Evolutionary conservation across 2,113 vertebrate genomes (phyloP).

Genomic region (Euleptes europaea): DNA sequence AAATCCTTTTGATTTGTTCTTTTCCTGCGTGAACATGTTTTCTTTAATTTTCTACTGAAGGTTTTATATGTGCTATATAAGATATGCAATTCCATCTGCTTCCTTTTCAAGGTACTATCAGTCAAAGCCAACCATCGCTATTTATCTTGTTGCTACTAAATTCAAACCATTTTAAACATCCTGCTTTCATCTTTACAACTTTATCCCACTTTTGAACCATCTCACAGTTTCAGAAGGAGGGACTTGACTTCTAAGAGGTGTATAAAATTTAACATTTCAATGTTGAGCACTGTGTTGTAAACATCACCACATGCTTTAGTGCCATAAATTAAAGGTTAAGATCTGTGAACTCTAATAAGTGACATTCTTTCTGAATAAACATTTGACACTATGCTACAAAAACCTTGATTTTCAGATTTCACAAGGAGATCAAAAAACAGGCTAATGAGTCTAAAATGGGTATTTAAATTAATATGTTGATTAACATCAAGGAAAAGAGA

Average conservation of each 20-base stretch:
- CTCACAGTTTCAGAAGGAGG: slow-evolving; percentile 46
- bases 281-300: slow-evolving; percentile 52
- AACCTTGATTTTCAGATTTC: slow-evolving; percentile 53
- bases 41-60: not conserved
- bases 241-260: slow-evolving; percentile 59
- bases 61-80: slow-evolving; percentile 26
- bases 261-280: slow-evolving; percentile 58
- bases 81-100: slow-evolving; percentile 26
- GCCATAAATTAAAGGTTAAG: slow-evolving; percentile 65
- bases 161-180: slow-evolving; percentile 63
- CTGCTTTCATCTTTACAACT: slow-evolving; percentile 65
- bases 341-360: slow-evolving; percentile 55
- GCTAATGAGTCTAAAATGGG: slow-evolving; percentile 32
- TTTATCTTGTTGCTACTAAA: slow-evolving; percentile 62
- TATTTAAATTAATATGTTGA: slow-evolving; percentile 41
- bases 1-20: not conserved
- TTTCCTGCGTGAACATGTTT: not conserved
- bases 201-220: slow-evolving; percentile 52
- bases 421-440: slow-evolving; percentile 58
- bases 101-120: slow-evolving; percentile 50
- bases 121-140: slow-evolving; percentile 46
- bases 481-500: not conserved
- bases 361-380: slow-evolving; percentile 57
- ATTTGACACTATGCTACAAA: slow-evolving; percentile 47
- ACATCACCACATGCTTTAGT: slow-evolving; percentile 62